Evolutionary conservation across 2,113 vertebrate genomes (phyloP).

Genomic region (Rhadina sibilatrix): DNA sequence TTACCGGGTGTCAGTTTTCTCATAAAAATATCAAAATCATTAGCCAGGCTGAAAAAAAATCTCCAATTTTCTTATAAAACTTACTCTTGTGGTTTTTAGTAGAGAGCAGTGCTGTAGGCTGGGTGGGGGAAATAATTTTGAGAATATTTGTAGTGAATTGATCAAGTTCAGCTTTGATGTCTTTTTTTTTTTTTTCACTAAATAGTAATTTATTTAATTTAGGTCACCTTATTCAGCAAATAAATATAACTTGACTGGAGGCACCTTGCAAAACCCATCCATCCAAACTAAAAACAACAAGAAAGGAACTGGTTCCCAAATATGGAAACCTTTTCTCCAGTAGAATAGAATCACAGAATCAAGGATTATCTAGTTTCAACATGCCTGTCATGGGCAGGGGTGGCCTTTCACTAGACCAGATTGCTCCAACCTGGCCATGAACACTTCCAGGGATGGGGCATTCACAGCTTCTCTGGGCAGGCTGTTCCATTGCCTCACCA

Average conservation of each 20-base stretch:
- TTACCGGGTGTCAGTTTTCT: not conserved
- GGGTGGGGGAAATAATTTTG: not conserved
- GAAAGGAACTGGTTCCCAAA: not conserved
- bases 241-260: not conserved
- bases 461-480: not conserved
- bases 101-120: not conserved
- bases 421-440: not conserved
- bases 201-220: not conserved
- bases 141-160: not conserved
- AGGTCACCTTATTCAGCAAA: not conserved
- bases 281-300: not conserved
- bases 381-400: not conserved
- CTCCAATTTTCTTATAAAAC: not conserved
- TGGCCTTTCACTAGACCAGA: not conserved
- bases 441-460: not conserved
- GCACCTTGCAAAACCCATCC: not conserved
- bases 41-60: not conserved
- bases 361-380: not conserved
- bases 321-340: not conserved
- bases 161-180: not conserved
- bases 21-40: not conserved
- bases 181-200: not conserved
- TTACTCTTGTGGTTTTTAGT: not conserved
- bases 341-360: not conserved
- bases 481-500: not conserved